Evolutionary conservation across 1,140 invertebrate genomes (phyloP).

Genomic region (Zaprionus nigranus): DNA sequence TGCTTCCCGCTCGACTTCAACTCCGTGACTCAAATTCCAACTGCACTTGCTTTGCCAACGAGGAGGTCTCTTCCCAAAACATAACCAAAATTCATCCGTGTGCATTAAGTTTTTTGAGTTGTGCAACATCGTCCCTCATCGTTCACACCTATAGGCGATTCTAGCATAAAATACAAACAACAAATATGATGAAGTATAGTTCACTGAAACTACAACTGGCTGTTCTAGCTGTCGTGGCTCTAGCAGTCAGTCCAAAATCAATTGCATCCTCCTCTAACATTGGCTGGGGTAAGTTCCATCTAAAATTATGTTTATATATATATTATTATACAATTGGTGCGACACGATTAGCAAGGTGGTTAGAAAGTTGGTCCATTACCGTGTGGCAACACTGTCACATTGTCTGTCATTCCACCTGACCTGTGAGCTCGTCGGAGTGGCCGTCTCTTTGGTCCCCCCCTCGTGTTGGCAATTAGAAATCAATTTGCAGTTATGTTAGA

Average conservation of each 20-base stretch:
- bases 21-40: slow-evolving; percentile 18
- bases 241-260: slow-evolving; percentile 3
- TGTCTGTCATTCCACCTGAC: slow-evolving; percentile 16
- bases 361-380: slow-evolving; percentile 12
- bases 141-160: slow-evolving; percentile 5
- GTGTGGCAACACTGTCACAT: slow-evolving; percentile 13
- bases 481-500: slow-evolving; percentile 13
- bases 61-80: background rate
- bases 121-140: slow-evolving; percentile 14
- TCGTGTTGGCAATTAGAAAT: background rate
- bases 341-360: slow-evolving; percentile 21
- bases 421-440: background rate
- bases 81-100: slow-evolving; percentile 1
- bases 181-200: slow-evolving; percentile 39
- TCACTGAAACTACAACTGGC: slow-evolving; percentile 10
- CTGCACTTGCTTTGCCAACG: background rate
- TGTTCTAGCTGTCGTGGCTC: slow-evolving; percentile 4
- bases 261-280: slow-evolving; percentile 27
- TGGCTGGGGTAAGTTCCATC: slow-evolving; percentile 45
- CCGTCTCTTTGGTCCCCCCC: background rate
- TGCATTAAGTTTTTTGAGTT: slow-evolving; percentile 9
- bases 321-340: slow-evolving; percentile 40
- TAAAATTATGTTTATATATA: background rate
- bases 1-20: slow-evolving; percentile 29
- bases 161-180: slow-evolving; percentile 8